Percentiles rank a stretch among this genome's conserved stretches.
Conservation (phyloP, 2,113 vertebrate genomes). For the Galbula dea region DNA sequence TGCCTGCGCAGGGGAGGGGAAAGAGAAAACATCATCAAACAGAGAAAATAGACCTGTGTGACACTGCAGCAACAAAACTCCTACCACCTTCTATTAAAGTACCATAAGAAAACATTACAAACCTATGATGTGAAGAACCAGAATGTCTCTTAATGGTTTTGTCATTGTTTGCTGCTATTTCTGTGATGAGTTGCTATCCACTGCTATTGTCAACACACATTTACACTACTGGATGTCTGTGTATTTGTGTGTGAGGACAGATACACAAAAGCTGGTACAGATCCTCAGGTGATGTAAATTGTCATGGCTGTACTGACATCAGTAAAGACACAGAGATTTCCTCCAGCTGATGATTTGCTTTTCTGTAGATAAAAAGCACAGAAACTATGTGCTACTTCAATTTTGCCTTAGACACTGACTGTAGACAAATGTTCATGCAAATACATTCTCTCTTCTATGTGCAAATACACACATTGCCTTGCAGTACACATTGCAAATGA, state of each 20-base stretch:
- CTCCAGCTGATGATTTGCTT: constrained; percentile 5
- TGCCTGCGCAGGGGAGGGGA: neutral
- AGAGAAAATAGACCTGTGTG: neutral
- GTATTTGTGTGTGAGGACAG: neutral
- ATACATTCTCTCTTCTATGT: neutral
- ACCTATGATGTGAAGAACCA: neutral
- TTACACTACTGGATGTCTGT: neutral
- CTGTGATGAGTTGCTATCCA: neutral
- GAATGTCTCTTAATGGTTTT: neutral
- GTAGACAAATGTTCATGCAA: neutral
- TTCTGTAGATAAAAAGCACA: neutral
- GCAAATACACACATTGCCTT: neutral
- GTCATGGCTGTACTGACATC: constrained; percentile 9
- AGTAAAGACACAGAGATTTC: neutral
- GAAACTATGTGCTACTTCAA: neutral
- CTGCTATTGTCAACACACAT: neutral
- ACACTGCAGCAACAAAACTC: neutral
- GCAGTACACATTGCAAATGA: neutral
- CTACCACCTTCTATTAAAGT: neutral
- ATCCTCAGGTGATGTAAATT: constrained; percentile 38
- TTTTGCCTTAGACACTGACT: neutral
- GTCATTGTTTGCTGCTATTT: neutral
- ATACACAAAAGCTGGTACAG: neutral
- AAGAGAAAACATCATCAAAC: neutral
- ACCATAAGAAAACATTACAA: neutral